phyloP scores from a whole-genome alignment of 2,888 invertebrate genomes.

The Dilophus febrilis region DNA sequence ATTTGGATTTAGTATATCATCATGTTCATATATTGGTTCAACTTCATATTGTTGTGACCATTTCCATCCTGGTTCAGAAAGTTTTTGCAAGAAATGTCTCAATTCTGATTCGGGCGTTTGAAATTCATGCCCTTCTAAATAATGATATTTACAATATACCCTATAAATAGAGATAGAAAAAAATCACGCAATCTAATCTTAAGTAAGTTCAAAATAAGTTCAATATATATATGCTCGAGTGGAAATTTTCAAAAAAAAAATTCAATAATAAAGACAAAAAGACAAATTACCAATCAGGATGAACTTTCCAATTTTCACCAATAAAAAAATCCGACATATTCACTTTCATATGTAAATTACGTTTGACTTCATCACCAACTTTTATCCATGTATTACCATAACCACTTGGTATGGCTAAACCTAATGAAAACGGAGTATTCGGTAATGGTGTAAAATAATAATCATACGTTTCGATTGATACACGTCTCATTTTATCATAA shows the following conservation, averaged over 20 bases:
- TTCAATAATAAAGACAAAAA: not conserved
- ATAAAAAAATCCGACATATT: conserved; percentile 57
- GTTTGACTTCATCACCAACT: conserved; percentile 60
- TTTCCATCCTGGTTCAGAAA: conserved; percentile 40
- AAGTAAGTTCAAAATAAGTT: too few relatives aligned
- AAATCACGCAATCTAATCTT: too few relatives aligned
- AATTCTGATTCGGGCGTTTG: conserved; percentile 56
- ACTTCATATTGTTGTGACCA: conserved; percentile 45
- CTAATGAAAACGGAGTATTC: conserved; percentile 78
- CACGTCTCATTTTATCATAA: conserved; percentile 71
- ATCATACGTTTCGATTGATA: conserved; percentile 59
- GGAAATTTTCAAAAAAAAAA: not conserved
- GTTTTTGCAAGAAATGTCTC: conserved; percentile 52
- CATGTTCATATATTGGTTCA: conserved; percentile 16
- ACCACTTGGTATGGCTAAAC: conserved; percentile 60
- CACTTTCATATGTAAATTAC: conserved; percentile 45
- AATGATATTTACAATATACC: conserved; percentile 79
- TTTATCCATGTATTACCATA: conserved; percentile 45
- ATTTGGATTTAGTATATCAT: conserved; percentile 22
- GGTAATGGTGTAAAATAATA: conserved; percentile 68
- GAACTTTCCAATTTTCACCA: conserved; percentile 58
- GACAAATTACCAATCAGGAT: conserved; percentile 59
- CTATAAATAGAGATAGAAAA: too few relatives aligned
- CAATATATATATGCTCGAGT: too few relatives aligned
- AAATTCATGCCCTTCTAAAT: conserved; percentile 59